Evolutionary conservation across 2,888 invertebrate species (phyloP), one percentile per base, ranked within the genome.

Genomic region (Seira ritae): DNA sequence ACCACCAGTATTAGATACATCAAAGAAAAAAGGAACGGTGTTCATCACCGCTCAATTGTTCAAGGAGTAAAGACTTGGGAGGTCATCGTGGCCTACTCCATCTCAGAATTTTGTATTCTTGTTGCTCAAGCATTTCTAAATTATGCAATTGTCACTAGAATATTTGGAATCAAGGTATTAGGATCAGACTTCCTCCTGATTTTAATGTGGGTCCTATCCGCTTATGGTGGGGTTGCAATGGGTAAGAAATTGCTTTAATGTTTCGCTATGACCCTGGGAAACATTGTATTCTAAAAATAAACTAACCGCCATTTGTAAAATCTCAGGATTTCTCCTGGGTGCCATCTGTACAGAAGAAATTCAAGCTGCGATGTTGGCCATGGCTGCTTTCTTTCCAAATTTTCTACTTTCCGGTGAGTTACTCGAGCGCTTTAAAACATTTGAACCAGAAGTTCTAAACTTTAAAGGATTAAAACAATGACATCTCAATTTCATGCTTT

Each of bases 271-370:
- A n/a, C n/a, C n/a, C n/a, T n/a, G 31, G 31, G 8, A 8, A 31
- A 4, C 31, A 31, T 2, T 31, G n/a, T n/a, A n/a, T n/a, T n/a
- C 1, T 20, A 68, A 65, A 74, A 4, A 15, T 2, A 37, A 23
- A 15, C 17, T 37, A 50, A 23, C 19, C 55, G 22, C 23, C 10
- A 24, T 50, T 20, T 8, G 17, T 65, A 31, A 31, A 31, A 31
- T 90, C 90, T 4, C 88, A 93, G 94, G 96, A 76, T 96, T 98
- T 91, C 95, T 97, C 66, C 96, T 97, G 89, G 97, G 97, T 0
- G 96, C 97, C 0, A 94, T 97, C 62, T 97, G 97, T 91, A 96
- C 96, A 90, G 92, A 97, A 86, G 97, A 97, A 91, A 93, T 96
- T 67, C 96, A 97, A 91, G 97, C 97, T 67, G 97, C 97, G 90